Evolutionary conservation across 2,113 vertebrate species (phyloP), one percentile per base, ranked within the genome.

Genomic region (Dendrocopos noguchii): DNA sequence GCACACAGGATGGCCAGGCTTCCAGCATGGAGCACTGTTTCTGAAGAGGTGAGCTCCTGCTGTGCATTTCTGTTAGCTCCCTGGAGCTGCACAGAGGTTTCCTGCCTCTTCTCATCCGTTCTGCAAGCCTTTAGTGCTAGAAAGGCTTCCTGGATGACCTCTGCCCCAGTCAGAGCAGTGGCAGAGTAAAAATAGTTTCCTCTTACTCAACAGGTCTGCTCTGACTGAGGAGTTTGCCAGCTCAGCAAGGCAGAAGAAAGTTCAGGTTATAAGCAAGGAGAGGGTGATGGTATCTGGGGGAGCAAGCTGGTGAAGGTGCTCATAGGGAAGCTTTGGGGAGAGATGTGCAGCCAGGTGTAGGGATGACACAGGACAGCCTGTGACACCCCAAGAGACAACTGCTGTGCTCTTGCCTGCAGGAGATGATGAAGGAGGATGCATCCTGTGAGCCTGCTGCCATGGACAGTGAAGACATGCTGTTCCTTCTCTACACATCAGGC

Each of bases 401-500:
- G 39, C 57, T 84, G 24, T 78, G 66, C 47, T 79, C 78, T 50
- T 55, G 71, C 39, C 42, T 84, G 68, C 96, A 98, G 98, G 98
- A 98, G 91, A 98, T 98, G 97, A 93, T 95, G 94, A 97, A 97
- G 91, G 98, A 98, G 88, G 97, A 98, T 8, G 88, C 4, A 20
- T 94, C 53, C 61, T 98, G 98, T 94, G 97, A 98, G 64, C 98
- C 98, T 12, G 97, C 80, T 39, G 88, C 81, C 83, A 98, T 98
- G 98, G 95, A 98, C 95, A 98, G 98, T 4, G 98, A 98, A 87
- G 98, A 98, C 29, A 72, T 96, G 59, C 63, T 98, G 88, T 98
- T 98, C 88, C 95, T 98, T 77, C 97, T 98, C 24, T 98, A 98
- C 64, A 98, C 97, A 3, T 98, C 98, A 10, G 98, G 98, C 95